Base-by-base conservation (phyloP, 30 jellyfish, hydroid and myxozoan genomes). In the Catostylus mosaicus region DNA sequence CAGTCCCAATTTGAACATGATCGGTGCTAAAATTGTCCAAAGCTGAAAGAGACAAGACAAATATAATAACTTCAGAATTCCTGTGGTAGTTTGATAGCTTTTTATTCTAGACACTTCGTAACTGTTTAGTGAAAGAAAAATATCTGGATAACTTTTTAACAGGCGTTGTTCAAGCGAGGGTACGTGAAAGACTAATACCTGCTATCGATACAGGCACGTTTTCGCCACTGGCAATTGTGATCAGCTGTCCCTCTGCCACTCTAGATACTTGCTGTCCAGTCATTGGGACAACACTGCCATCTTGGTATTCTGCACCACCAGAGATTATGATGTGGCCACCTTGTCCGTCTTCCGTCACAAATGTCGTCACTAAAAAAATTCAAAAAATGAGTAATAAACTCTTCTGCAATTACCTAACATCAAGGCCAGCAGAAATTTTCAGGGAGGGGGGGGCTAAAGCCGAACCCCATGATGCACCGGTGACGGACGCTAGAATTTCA, bases 301-400 rank as follows among this genome's bases (percentile, higher is more conserved):
- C 88, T 24, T 67, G 96, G 94, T 80, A 93, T 6, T 83, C 84
- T 23, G 82, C 57, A 27, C 77, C 88, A 54, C 95, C 90, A 10
- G 97, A 75, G 30, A 93, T 93, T 52, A 93, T 93, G 64, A 93
- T 64, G 34, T 87, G 98, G 12, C 98, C 96, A 26, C 88, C 95
- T 73, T 93, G 98, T 54, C 98, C 97, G 76, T 93, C 98, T 30
- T 83, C 97, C 14, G 97, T 80, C 68, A 93, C 98, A 54, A 73
- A 93, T 30, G 97, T 78, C 26, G 98, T 72, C 65, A 93, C 98
- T 93, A 52, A 0, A 80, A 36, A n/a, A n/a, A n/a, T n/a, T n/a
- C n/a, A n/a, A n/a, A n/a, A n/a, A n/a, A 22, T 65, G 7, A 11
- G 20, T 22, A 65, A 65, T 24, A 65, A 3, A 7, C 31, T 65